Evolutionary conservation across 2,797 vertebrate genomes (phyloP).

Genomic region (Eremophila alpestris): DNA sequence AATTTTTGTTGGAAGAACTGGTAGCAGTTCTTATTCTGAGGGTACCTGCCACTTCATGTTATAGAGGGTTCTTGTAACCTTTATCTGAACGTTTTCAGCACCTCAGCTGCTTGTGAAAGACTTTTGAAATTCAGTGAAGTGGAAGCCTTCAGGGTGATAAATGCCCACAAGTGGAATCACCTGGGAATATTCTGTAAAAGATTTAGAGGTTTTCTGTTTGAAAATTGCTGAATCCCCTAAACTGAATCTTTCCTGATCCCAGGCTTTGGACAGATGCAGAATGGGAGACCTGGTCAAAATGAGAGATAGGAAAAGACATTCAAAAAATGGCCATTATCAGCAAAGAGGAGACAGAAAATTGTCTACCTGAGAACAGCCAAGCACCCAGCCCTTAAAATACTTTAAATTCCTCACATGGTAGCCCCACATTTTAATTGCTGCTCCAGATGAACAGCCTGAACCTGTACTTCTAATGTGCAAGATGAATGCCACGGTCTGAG

Average conservation of each 20-base stretch:
- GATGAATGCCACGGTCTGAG: not conserved
- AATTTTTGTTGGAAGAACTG: not conserved
- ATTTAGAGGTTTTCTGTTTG: not conserved
- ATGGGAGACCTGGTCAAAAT: not conserved
- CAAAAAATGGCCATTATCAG: not conserved
- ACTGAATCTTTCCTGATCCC: not conserved
- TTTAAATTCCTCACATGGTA: not conserved
- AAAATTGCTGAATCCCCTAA: slow-evolving; percentile 3
- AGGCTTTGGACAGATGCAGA: not conserved
- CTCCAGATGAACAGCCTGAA: not conserved
- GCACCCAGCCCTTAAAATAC: not conserved
- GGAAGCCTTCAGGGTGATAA: slow-evolving; percentile 31
- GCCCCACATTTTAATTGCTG: not conserved
- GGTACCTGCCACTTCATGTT: slow-evolving; percentile 14
- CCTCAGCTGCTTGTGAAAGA: slow-evolving; percentile 13
- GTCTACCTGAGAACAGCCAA: not conserved
- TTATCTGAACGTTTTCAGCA: slow-evolving; percentile 40
- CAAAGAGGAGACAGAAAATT: not conserved
- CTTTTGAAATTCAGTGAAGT: slow-evolving; percentile 37
- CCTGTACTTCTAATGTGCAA: not conserved
- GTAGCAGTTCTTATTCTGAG: not conserved
- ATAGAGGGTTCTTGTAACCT: slow-evolving; percentile 34
- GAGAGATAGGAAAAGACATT: not conserved
- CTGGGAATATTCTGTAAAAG: not conserved
- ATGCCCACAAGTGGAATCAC: not conserved